phyloP scores from a whole-genome alignment of 2,113 vertebrate genomes.

The Laticauda colubrina region DNA sequence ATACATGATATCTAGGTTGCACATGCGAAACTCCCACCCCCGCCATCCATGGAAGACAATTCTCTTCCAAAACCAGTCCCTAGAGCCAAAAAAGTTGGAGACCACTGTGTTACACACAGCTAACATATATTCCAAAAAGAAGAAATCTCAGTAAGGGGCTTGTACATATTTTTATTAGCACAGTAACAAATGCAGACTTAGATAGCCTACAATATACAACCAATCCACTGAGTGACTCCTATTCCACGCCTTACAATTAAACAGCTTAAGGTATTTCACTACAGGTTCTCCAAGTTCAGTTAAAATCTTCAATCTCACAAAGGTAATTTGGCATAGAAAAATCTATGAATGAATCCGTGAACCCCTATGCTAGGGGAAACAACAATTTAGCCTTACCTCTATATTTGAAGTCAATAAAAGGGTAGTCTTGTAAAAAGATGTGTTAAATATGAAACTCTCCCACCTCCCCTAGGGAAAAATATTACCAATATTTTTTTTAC shows the following conservation, averaged over 20 bases:
- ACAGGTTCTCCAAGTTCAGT: conserved; percentile 71
- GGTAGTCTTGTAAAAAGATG: conserved; percentile 67
- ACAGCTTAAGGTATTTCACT: conserved; percentile 86
- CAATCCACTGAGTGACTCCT: conserved; percentile 79
- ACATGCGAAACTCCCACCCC: neutral
- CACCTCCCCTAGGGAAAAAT: conserved; percentile 54
- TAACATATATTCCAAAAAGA: conserved; percentile 8
- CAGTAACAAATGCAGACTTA: conserved; percentile 82
- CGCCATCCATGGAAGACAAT: neutral
- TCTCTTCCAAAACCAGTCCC: neutral
- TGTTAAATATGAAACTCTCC: conserved; percentile 70
- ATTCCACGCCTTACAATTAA: conserved; percentile 76
- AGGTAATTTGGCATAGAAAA: conserved; percentile 74
- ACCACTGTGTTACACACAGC: neutral
- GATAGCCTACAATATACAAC: conserved; percentile 78
- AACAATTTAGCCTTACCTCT: conserved; percentile 51
- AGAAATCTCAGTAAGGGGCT: conserved; percentile 26
- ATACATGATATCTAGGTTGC: neutral
- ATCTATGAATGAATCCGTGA: conserved; percentile 59
- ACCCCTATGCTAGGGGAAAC: conserved; percentile 63
- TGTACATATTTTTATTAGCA: conserved; percentile 81
- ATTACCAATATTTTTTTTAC: conserved; percentile 58
- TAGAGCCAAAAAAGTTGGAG: neutral
- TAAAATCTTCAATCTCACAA: conserved; percentile 68
- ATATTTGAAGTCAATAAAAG: conserved; percentile 63